Conservation (phyloP, 2,888 invertebrate species). For the Chaetoderma sp. region DNA sequence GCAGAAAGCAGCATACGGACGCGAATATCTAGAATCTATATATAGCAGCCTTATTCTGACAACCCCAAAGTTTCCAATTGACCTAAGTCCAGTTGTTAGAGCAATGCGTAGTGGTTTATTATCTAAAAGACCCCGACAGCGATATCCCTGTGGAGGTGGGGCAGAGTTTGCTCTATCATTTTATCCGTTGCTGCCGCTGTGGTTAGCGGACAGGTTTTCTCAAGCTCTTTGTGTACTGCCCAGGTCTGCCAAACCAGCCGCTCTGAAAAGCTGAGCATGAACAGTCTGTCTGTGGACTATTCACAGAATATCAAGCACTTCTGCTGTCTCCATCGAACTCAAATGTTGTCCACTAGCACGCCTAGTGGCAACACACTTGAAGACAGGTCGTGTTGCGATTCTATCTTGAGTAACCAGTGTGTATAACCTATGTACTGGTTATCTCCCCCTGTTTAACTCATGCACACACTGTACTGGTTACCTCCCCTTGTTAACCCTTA, state of each 20-base stretch:
- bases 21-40: conserved; percentile 53
- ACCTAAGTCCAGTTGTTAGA: conserved; percentile 60
- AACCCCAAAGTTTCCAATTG: conserved; percentile 46
- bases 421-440: too few relatives aligned
- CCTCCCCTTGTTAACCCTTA: too few relatives aligned
- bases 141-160: conserved; percentile 60
- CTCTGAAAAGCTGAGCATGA: too few relatives aligned
- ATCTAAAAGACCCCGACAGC: conserved; percentile 57
- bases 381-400: too few relatives aligned
- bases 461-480: too few relatives aligned
- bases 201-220: conserved; percentile 59
- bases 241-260: conserved; percentile 40
- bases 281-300: too few relatives aligned
- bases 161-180: conserved; percentile 55
- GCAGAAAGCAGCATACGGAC: conserved; percentile 52
- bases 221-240: conserved; percentile 46
- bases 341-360: too few relatives aligned
- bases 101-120: conserved; percentile 61
- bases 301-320: too few relatives aligned
- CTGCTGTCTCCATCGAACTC: too few relatives aligned
- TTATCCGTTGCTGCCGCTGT: conserved; percentile 57
- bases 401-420: too few relatives aligned
- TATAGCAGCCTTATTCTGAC: conserved; percentile 48
- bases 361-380: too few relatives aligned
- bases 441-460: too few relatives aligned